A percentile compares a stretch with the other conserved stretches of the same genome.
phyloP scores from a whole-genome alignment of 2,888 invertebrate genomes.

The Cistogaster globosa region DNA sequence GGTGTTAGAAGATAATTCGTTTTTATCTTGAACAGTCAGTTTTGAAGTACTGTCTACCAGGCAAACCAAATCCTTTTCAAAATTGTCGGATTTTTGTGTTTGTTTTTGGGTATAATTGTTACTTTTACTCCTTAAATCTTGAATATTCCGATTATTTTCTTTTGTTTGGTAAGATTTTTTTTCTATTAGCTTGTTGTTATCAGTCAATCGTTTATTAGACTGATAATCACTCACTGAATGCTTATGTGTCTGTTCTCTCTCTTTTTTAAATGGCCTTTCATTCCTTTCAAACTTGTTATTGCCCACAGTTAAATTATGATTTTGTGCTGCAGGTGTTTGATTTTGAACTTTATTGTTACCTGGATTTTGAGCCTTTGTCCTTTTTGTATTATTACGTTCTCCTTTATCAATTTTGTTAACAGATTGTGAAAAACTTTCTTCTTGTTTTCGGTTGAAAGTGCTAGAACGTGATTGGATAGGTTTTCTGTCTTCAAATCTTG shows the following conservation, averaged over 20 bases:
- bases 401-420: conserved; percentile 27
- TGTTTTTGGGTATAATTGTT: conserved; percentile 48
- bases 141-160: conserved; percentile 68
- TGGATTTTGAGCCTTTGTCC: conserved; percentile 15
- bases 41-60: conserved; percentile 77
- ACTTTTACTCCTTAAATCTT: conserved; percentile 70
- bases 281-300: conserved; percentile 55
- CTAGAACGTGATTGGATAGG: conserved; percentile 32
- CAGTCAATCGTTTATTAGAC: conserved; percentile 49
- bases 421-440: conserved; percentile 42
- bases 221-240: conserved; percentile 16
- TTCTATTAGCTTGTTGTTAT: conserved; percentile 31
- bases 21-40: conserved; percentile 75
- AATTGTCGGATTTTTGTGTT: conserved; percentile 73
- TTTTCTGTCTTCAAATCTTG: conserved; percentile 39
- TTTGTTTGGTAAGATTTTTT: conserved; percentile 64
- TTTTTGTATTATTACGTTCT: conserved; percentile 44
- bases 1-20: conserved; percentile 36
- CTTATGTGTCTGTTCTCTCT: conserved; percentile 26
- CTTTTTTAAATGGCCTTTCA: conserved; percentile 48
- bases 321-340: conserved; percentile 8
- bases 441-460: conserved; percentile 58
- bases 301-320: conserved; percentile 29
- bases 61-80: conserved; percentile 73
- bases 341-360: conserved; percentile 35